A percentile compares a stretch with the other conserved stretches of the same genome.
These are phyloP conservation scores for Drosophila tristis DNA, from an alignment of 1,140 invertebrate species.

Conservation along the genomic window DNA sequence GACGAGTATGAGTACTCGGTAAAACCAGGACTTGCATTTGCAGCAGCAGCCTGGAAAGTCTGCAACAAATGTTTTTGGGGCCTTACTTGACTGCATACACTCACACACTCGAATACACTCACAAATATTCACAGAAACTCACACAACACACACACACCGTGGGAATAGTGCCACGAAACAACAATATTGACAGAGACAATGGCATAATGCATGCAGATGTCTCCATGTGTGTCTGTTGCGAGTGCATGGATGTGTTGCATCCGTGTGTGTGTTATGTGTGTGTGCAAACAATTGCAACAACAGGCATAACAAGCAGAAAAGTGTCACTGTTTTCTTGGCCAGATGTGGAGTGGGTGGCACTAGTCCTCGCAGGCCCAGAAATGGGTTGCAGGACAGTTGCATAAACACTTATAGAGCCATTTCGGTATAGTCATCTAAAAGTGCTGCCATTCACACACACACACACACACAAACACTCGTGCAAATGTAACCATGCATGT, in stretches of 20 bases:
- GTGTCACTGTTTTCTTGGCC: constrained; percentile 79
- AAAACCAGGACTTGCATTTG: no score
- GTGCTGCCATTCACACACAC: constrained; percentile 58
- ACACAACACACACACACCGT: constrained; percentile 1
- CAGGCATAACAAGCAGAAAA: constrained; percentile 79
- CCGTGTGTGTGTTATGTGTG: constrained; percentile 26
- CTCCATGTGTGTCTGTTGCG: constrained; percentile 32
- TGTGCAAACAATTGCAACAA: constrained; percentile 76
- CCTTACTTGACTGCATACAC: constrained; percentile 39
- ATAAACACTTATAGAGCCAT: constrained; percentile 79
- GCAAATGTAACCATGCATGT: constrained; percentile 6
- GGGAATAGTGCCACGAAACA: constrained; percentile 58
- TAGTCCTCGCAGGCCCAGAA: constrained; percentile 8
- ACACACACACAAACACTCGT: constrained; percentile 6
- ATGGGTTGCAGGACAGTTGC: constrained; percentile 56
- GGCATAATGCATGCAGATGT: constrained; percentile 75
- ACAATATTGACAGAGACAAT: constrained; percentile 79
- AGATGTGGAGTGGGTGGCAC: constrained; percentile 39
- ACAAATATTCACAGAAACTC: not conserved
- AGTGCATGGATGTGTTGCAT: constrained; percentile 14
- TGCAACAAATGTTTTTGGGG: constrained; percentile 74
- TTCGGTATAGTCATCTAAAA: constrained; percentile 77
- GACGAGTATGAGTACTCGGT: no score
- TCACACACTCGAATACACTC: constrained; percentile 13
- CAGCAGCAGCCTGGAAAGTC: constrained; percentile 52